A percentile compares a stretch with the other conserved stretches of the same genome.
These are phyloP conservation scores for Tenthredo distinguenda DNA, from an alignment of 2,888 invertebrate genomes.

Conservation along the genomic window DNA sequence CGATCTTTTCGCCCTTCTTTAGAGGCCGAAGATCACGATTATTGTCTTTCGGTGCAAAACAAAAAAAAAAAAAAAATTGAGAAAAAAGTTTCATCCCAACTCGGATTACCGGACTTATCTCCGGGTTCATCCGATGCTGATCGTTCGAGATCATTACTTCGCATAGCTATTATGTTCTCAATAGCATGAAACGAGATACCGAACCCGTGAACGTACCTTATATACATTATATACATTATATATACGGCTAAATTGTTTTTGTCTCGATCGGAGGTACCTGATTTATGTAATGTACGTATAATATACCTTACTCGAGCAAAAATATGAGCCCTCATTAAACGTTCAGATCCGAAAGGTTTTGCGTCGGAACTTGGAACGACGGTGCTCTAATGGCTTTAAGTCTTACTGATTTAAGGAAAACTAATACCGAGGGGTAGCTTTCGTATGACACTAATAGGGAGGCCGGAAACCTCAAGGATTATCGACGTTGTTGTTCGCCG, in stretches of 20 bases:
- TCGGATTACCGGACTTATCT: constrained; percentile 6
- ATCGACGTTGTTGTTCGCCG: background rate
- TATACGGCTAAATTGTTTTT: background rate
- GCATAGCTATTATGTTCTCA: background rate
- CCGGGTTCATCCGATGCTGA: background rate
- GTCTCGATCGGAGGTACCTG: background rate
- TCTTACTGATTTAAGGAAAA: background rate
- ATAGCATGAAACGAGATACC: background rate
- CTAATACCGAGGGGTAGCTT: background rate
- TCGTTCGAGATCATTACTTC: constrained; percentile 2
- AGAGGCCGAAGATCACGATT: background rate
- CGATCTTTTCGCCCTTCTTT: background rate
- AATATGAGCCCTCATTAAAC: background rate
- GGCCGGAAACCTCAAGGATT: background rate
- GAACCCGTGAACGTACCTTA: background rate
- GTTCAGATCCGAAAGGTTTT: background rate
- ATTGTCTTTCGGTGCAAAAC: background rate
- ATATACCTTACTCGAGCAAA: background rate
- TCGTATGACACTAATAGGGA: background rate
- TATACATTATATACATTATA: no score
- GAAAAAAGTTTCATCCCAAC: background rate
- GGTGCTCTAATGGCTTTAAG: background rate
- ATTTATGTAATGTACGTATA: background rate
- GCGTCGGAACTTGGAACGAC: background rate
- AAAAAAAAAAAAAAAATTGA: background rate